Evolutionary conservation across 1,140 invertebrate species (phyloP), one percentile per base, ranked within the genome.

Genomic region (Dreissena polymorpha): DNA sequence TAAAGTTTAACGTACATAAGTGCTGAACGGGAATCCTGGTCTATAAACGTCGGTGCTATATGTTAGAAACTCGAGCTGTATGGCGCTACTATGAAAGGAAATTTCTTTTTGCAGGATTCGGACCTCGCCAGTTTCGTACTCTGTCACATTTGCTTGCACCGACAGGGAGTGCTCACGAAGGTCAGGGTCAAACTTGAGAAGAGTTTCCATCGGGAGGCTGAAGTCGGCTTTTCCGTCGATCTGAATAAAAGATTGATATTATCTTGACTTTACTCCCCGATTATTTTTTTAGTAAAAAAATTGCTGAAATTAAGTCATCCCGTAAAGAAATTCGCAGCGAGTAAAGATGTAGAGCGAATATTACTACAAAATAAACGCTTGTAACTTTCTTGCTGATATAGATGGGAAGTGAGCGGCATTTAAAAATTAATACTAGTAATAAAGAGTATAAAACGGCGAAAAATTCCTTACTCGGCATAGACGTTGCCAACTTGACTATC

Each of bases 171-270:
- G 55, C 13, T 73, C 51, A 55, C 74, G 73, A 10, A 82, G 63
- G 14, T 27, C 49, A 12, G 79, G 71, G 23, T 82, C 79, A 74
- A 82, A 74, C 71, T 82, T 82, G 3, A 82, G 57, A 5, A 82
- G 23, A 10, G 71, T 74, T 14, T 71, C 71, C 12, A 70, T 82
- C 12, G 79, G 55, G 21, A 82, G 73, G 39, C 60, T 74, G 23
- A 82, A 82, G 39, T 82, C 79, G 50, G 70, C 70, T 55, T 82
- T 64, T 7, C 79, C 79, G 63, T 82, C 71, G 53, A 82, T 82
- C 79, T 82, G 25, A 50, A 13, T 5, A 2, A 1, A 74, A 60
- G 27, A 74, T n/a, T n/a, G n/a, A n/a, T n/a, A n/a, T n/a, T n/a
- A n/a, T n/a, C n/a, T n/a, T n/a, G n/a, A n/a, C n/a, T n/a, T n/a